A percentile compares a stretch with the other conserved stretches of the same genome.
Evolutionary conservation across 2,113 vertebrate genomes (phyloP).

Genomic region (Martes martes): DNA sequence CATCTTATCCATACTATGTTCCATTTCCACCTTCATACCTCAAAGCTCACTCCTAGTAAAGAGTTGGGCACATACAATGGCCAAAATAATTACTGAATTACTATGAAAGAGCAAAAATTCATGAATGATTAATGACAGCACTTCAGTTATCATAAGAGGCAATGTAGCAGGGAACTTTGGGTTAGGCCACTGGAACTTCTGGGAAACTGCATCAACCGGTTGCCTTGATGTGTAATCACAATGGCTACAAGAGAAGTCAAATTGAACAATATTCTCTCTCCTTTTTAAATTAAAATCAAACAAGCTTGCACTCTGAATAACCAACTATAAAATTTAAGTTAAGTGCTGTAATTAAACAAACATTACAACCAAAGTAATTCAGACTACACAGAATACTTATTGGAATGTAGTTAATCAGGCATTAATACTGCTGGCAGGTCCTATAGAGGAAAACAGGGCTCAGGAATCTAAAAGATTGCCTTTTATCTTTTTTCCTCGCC

Average conservation of each 20-base stretch:
- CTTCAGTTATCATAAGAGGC: neutral
- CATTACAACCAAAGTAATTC: slow-evolving; percentile 42
- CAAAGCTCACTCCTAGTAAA: neutral
- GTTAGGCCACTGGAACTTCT: neutral
- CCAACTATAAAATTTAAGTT: slow-evolving; percentile 48
- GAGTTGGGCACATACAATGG: neutral
- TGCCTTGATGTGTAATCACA: neutral
- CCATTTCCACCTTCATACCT: neutral
- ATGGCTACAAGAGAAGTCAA: neutral
- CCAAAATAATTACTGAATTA: neutral
- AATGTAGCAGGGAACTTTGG: neutral
- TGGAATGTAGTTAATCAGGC: neutral
- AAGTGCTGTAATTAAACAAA: slow-evolving; percentile 56
- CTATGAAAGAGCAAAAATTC: neutral
- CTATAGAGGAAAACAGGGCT: neutral
- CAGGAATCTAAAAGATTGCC: neutral
- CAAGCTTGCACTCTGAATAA: slow-evolving; percentile 39
- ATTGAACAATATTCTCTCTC: neutral
- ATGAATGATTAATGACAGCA: neutral
- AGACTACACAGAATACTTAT: slow-evolving; percentile 2
- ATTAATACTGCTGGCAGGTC: neutral
- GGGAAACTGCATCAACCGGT: neutral
- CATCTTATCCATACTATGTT: neutral
- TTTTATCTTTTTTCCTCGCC: neutral
- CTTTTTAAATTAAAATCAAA: slow-evolving; percentile 56